Evolutionary conservation across 2,113 vertebrate species (phyloP), one percentile per base, ranked within the genome.

Genomic region (Hoplias malabaricus): DNA sequence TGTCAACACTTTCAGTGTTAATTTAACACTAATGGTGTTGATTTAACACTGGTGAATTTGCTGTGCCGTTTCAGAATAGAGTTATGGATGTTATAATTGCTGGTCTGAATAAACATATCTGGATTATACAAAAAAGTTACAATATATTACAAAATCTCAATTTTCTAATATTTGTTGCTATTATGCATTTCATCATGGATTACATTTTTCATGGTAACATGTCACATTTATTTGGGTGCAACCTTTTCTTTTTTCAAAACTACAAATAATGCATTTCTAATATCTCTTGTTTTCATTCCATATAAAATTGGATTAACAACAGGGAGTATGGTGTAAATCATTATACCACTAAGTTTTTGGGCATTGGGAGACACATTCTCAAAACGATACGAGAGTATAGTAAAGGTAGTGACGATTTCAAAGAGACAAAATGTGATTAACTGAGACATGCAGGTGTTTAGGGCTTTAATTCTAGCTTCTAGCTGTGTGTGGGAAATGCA

Each of bases 221-320:
- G 43, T 16, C 14, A 68, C 13, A 46, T 31, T 48, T 46, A 69
- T 19, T 13, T 48, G 42, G 27, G 8, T 69, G 21, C 19, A 38
- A 65, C 36, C 43, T 69, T 84, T 19, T 66, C 23, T 46, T 42
- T 82, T 75, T 34, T 79, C 2, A 69, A 42, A 16, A 82, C 25
- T 27, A 53, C 23, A 34, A 77, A 5, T 14, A 84, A 62, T 27
- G 73, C 34, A 31, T 38, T 75, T 61, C 70, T 69, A 27, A 84
- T 68, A n/a, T 84, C 83, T 62, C 62, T 82, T 29, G 69, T 82
- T 80, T 84, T 80, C 16, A 82, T 59, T 40, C 80, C 78, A 73
- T 80, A 82, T 33, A 84, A 62, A 29, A 84, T 43, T 59, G 83
- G 83, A 69, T 75, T 82, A 25, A 82, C 6, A 21, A 77, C 38